Evolutionary conservation across 2,113 vertebrate species (phyloP), one percentile per base, ranked within the genome.

Genomic region (Lasiurus cinereus): DNA sequence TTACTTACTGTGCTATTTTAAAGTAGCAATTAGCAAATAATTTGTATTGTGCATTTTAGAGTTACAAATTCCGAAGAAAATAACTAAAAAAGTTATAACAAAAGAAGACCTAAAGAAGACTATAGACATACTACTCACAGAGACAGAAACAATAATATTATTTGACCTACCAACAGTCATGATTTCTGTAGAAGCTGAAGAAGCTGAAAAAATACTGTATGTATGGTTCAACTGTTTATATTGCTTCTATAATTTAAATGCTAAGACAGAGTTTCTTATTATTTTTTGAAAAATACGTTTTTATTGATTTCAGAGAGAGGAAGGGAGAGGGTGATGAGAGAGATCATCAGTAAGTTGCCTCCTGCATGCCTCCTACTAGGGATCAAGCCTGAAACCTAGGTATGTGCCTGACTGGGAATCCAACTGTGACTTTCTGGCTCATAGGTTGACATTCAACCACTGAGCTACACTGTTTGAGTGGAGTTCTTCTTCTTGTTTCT

Each of bases 141-240:
- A 99, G 96, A 99, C 99, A 0, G 98, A 99, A 91, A 99, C 96
- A 3, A 76, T 99, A 46, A 98, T 97, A 83, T 69, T 99, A 36
- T 96, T 99, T 85, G 97, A 99, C 36, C 85, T 99, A 69, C 98
- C 99, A 1, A 83, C 97, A n/a, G 94, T 95, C 24, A 90, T 96
- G 22, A 14, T 99, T 94, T 99, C 99, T 36, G 83, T 94, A 16
- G 98, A 99, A 50, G 98, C 98, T 16, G 98, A 98, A 90, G 98
- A 99, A 0, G 98, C 99, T 29, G 97, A 70, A 10, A 88, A 83
- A 89, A 36, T 99, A 21, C 97, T 36, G 99, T 99, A 96, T 50
- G 98, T 98, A 54, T 36, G 1, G 1, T 2, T 91, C 24, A 74
- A 19, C 6, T 43, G 19, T 22, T n/a, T 36, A n/a, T 1, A 9